Evolutionary conservation across 2,888 invertebrate genomes (phyloP), one percentile per base, ranked within the genome.

Genomic region (Nezara viridula): DNA sequence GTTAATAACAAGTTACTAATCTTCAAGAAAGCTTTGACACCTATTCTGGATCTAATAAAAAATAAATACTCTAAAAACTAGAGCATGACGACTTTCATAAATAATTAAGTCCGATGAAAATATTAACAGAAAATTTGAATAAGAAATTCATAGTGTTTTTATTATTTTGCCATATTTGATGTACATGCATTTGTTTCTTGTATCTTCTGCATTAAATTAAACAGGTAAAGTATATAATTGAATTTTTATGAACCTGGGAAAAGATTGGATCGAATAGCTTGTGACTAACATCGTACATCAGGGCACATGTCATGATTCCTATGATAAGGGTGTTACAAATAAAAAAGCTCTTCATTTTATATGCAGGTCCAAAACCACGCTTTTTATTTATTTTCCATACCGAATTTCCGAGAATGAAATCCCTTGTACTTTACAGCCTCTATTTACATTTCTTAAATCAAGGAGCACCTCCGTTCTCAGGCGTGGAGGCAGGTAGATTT

Each of bases 381-480:
- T 44, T 81, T n/a, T 81, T 44, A 44, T 73, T 73, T 73, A 19
- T 73, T 73, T 73, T 37, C 14, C 16, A 27, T 60, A 27, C 60
- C 27, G 24, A 40, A 77, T 40, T 40, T 24, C n/a, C 24, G 24
- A 81, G 81, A 47, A 81, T 81, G 81, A 81, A 47, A 81, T 81
- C 81, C 81, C n/a, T 21, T 40, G 44, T 81, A 81, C n/a, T 81
- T 81, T 81, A 81, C 44, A 5, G n/a, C 14, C 44, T 44, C n/a
- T 81, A 81, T 81, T 81, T 81, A 81, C 81, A 40, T 81, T 81
- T 81, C 81, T 47, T 81, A 81, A 81, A 81, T 81, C 81, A 44
- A n/a, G 12, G 44, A 10, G 16, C 16, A 19, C 60, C 14, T 60
- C 24, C 27, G 27, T 27, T 60, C 60, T 60, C 44, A 47, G 81